Evolutionary conservation across 2,888 invertebrate genomes (phyloP).

Genomic region (Coleophora flavipennella): DNA sequence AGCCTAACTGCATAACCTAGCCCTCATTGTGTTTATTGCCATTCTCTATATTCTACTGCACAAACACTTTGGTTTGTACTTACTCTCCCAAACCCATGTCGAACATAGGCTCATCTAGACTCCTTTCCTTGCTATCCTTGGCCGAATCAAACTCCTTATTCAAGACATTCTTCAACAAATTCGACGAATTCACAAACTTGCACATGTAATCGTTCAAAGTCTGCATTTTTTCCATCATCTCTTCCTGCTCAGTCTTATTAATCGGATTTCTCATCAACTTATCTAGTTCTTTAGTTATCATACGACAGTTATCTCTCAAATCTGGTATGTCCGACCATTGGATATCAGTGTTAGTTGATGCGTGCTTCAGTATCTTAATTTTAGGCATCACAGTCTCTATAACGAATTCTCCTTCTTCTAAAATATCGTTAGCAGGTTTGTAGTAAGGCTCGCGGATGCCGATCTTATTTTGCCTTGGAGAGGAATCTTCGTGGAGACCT

Average conservation of each 20-base stretch:
- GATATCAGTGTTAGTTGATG: constrained; percentile 43
- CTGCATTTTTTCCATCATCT: constrained; percentile 47
- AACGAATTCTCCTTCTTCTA: constrained; percentile 50
- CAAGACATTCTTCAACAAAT: constrained; percentile 46
- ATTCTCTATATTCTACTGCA: constrained; percentile 1
- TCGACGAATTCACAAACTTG: constrained; percentile 53
- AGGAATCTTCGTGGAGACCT: constrained; percentile 33
- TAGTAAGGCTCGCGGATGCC: constrained; percentile 46
- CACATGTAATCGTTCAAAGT: constrained; percentile 54
- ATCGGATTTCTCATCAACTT: constrained; percentile 30
- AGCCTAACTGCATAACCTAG: no score
- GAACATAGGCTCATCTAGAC: constrained; percentile 30
- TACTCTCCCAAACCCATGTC: constrained; percentile 48
- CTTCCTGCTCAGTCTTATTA: constrained; percentile 29
- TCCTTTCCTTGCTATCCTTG: constrained; percentile 27
- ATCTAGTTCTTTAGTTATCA: constrained; percentile 36
- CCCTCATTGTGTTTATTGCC: no score
- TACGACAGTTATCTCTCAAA: constrained; percentile 32
- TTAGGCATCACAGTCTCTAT: constrained; percentile 50
- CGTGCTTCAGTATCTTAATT: constrained; percentile 49
- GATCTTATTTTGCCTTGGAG: constrained; percentile 8
- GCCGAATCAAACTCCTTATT: constrained; percentile 38
- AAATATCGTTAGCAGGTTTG: constrained; percentile 30
- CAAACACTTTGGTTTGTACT: constrained; percentile 24
- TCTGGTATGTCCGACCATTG: constrained; percentile 36